Evolutionary conservation across 2,797 vertebrate genomes (phyloP).

Genomic region (Cryptoprocta ferox): DNA sequence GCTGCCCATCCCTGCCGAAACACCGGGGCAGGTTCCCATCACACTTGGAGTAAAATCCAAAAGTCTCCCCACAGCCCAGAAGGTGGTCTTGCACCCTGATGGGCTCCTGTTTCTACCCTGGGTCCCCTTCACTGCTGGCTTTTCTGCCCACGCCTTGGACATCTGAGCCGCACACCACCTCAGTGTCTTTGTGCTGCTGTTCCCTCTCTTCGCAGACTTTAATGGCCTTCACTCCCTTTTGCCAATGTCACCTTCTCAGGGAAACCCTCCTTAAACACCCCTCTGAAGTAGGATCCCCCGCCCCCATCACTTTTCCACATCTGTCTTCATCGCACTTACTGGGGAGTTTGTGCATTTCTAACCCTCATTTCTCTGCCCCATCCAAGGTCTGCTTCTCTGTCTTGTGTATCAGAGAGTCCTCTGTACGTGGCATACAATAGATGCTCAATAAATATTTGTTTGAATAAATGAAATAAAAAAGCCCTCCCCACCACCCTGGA

Average conservation of each 20-base stretch:
- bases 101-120: neutral
- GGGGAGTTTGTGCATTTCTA: neutral
- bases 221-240: too few species aligned
- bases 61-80: neutral
- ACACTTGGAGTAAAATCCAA: neutral
- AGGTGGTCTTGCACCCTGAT: neutral
- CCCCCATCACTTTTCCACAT: neutral
- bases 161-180: too few species aligned
- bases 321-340: neutral
- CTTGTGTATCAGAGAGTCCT: neutral
- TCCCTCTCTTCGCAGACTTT: neutral
- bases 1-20: too few species aligned
- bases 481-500: rapidly evolving
- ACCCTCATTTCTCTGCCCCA: neutral
- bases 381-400: neutral
- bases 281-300: neutral
- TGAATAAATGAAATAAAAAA: neutral
- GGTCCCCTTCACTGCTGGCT: too few species aligned
- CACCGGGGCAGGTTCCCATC: neutral
- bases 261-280: neutral
- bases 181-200: neutral
- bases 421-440: neutral
- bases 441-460: neutral
- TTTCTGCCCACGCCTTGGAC: neutral
- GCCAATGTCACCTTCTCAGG: neutral